These are phyloP conservation scores for Sisyra terminalis DNA, from an alignment of 2,888 invertebrate genomes.

Conservation along the genomic window DNA sequence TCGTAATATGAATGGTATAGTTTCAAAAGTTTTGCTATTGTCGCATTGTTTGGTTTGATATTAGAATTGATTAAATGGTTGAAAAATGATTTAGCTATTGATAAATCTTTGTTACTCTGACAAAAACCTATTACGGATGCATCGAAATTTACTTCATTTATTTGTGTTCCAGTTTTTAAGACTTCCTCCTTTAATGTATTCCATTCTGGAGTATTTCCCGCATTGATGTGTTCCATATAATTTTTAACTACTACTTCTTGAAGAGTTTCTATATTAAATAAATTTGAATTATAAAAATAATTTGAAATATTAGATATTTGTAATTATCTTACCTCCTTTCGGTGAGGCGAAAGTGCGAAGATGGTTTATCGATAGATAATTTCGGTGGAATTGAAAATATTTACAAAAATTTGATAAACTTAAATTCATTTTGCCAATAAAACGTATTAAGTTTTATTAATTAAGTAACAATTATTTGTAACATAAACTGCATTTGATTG, in stretches of 20 bases:
- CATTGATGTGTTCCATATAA: not conserved
- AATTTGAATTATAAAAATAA: too few relatives aligned
- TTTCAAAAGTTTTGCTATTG: constrained; percentile 36
- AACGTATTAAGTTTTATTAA: too few relatives aligned
- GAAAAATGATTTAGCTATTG: constrained; percentile 38
- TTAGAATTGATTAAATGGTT: constrained; percentile 32
- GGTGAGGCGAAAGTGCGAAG: not conserved
- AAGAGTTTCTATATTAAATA: too few relatives aligned
- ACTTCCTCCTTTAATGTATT: constrained; percentile 1
- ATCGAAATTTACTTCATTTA: constrained; percentile 38
- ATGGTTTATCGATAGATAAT: not conserved
- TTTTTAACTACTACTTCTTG: constrained; percentile 1
- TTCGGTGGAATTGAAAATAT: not conserved
- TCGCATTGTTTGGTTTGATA: constrained; percentile 35
- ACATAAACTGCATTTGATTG: too few relatives aligned
- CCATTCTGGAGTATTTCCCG: not conserved
- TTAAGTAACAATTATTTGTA: too few relatives aligned
- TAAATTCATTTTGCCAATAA: constrained; percentile 9
- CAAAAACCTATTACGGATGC: constrained; percentile 38
- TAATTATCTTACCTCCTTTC: not conserved
- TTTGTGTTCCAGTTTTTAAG: constrained; percentile 10
- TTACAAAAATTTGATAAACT: constrained; percentile 6
- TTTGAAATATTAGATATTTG: too few relatives aligned
- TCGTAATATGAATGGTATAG: constrained; percentile 30
- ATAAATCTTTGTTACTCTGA: constrained; percentile 25